Base-by-base conservation (phyloP, 2,888 invertebrate species). In the Polydesmus complanatus region DNA sequence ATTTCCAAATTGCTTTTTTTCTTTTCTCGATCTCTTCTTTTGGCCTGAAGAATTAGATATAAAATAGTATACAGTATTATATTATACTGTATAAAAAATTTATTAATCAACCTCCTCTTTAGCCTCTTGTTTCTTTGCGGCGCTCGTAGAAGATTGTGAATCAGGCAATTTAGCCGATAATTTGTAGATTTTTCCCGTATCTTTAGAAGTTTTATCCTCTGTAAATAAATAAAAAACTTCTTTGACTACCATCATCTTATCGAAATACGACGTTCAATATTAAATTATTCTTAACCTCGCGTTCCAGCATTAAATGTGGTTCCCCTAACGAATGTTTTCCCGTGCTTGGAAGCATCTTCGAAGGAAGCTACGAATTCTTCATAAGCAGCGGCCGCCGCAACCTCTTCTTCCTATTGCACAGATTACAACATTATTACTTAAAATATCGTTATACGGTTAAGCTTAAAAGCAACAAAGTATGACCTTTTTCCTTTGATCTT, bases 311-410 rank as follows among this genome's bases (percentile, higher is more conserved):
- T 93, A 70, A 96, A 96, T 1, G 94, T 91, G 59, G 94, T 96
- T 61, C 96, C 97, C 76, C 96, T 93, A 3, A 98, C 89, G 93
- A 98, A 98, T 52, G 95, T 86, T 77, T 95, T 96, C 55, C 79
- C 80, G 2, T 85, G 82, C 19, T 86, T 68, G 0, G 68, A 85
- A 0, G 83, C 82, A 68, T 93, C 93, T 80, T 93, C 91, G 76
- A 97, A 97, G 5, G 94, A 92, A 67, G 92, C 93, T 52, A 96
- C 91, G 80, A 96, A 97, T 73, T 96, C 95, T 79, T 95, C 89
- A 74, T 93, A 96, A 0, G 89, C 94, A 85, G 87, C 68, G 58
- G 64, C 60, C n/a, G 61, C 62, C 21, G 63, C 61, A 18, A 54
- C 58, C 59, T 66, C 62, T 26, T 61, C 61, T 27, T 58, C 61